Evolutionary conservation across 2,113 vertebrate genomes (phyloP), one percentile per base, ranked within the genome.

Genomic region (Sinocyclocheilus rhinocerous): DNA sequence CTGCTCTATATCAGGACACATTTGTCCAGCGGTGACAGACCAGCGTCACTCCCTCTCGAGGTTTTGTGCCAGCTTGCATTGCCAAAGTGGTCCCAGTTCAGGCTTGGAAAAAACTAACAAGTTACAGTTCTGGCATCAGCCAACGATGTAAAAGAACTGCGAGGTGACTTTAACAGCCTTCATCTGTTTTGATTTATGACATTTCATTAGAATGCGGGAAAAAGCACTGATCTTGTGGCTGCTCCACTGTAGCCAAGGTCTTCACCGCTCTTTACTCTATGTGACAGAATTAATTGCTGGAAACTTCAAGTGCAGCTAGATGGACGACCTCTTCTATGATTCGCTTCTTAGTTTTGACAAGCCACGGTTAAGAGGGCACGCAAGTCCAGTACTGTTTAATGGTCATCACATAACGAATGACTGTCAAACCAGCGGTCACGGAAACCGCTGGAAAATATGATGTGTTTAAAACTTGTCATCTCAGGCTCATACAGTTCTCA

Each of bases 21-120:
- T 67, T 52, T 82, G 63, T 20, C 26, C 76, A 79, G 63, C 6
- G 2, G 3, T 33, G 16, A 67, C 59, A 73, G 81, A 39, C 73
- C 86, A 22, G 18, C 80, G 6, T 18, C 45, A 42, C 69, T 24
- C 36, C 70, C 69, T 33, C 26, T 45, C 8, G 0, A 39, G 9
- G 33, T 80, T 61, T 70, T 57, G 78, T 26, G 83, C 8, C 78
- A 50, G 57, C 39, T 70, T 33, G 24, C 77, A 26, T 6, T 75
- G n/a, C 55, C 39, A 87, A 70, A 29, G 48, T 42, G 6, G 48
- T 57, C 24, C 16, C 4, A 26, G 45, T 77, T 29, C 76, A 55
- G 48, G 10, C 15, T 42, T 84, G 81, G 75, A 84, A 88, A 83
- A 88, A 86, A n/a, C 39, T n/a, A 76, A 77, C n/a, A n/a, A 88